A percentile compares a stretch with the other conserved stretches of the same genome.
Evolutionary conservation across 2,888 invertebrate genomes (phyloP).

Genomic region (Apamea crenata): DNA sequence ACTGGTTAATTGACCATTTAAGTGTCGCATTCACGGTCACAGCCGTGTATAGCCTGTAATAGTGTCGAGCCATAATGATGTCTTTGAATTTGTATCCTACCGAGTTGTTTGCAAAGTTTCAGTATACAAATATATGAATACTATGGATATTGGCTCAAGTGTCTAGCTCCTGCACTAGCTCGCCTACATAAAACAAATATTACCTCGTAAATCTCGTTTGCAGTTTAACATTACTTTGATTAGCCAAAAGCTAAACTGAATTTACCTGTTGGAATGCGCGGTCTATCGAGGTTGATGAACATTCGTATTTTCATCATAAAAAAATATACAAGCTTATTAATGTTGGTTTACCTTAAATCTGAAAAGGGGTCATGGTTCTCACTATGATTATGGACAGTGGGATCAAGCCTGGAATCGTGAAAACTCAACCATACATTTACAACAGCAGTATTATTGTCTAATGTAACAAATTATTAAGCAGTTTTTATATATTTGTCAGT

Average conservation of each 20-base stretch:
- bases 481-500: too few relatives aligned
- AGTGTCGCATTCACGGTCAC: slow-evolving; percentile 17
- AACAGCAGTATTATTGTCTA: too few relatives aligned
- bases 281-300: too few relatives aligned
- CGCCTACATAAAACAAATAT: background rate
- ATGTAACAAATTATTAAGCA: too few relatives aligned
- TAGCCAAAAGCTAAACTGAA: background rate
- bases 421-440: background rate
- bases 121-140: background rate
- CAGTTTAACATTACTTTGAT: background rate
- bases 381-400: background rate
- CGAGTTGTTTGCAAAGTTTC: background rate
- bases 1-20: slow-evolving; percentile 41
- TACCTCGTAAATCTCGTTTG: background rate
- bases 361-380: background rate
- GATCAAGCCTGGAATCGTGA: background rate
- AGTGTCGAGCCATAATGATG: background rate
- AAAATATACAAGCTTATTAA: background rate
- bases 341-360: background rate
- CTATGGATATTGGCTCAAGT: background rate
- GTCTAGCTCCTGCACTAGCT: background rate
- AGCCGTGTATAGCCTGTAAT: background rate
- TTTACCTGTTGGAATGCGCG: background rate
- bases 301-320: background rate
- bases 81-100: background rate